Conservation (phyloP, 2,888 invertebrate species). For the Diplazon laetatorius region DNA sequence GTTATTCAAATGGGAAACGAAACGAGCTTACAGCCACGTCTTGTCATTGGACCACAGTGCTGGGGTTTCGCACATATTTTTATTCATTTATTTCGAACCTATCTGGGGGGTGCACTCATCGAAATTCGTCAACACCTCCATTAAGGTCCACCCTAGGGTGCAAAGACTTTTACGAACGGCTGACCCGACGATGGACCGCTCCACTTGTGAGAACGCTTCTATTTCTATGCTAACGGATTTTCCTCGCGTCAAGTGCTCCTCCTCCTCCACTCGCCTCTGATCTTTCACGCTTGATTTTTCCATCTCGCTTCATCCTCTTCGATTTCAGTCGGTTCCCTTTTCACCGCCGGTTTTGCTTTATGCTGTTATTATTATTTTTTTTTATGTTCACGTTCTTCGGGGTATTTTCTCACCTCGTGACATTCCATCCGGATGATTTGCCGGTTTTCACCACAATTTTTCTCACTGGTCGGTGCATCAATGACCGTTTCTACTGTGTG, state of each 20-base stretch:
- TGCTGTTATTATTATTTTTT: slow-evolving; percentile 2
- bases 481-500: neutral
- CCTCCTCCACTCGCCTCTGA: slow-evolving; percentile 57
- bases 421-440: neutral
- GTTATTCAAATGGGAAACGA: too few species aligned
- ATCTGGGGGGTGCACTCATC: too few species aligned
- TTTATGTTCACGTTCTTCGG: slow-evolving; percentile 1
- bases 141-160: too few species aligned
- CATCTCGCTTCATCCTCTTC: slow-evolving; percentile 6
- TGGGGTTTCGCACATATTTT: too few species aligned
- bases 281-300: slow-evolving; percentile 39
- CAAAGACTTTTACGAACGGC: slow-evolving; percentile 71
- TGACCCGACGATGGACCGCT: slow-evolving; percentile 81
- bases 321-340: neutral
- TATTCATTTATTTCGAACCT: too few species aligned
- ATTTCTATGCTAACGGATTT: slow-evolving; percentile 81
- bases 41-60: too few species aligned
- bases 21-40: too few species aligned
- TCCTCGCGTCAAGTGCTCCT: slow-evolving; percentile 76
- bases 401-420: neutral
- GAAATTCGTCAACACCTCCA: too few species aligned
- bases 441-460: slow-evolving; percentile 16
- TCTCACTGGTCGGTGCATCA: neutral
- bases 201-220: slow-evolving; percentile 76
- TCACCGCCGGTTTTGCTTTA: neutral